These are phyloP conservation scores for Macheiramphus alcinus DNA, from an alignment of 2,113 vertebrate species.

Conservation along the genomic window DNA sequence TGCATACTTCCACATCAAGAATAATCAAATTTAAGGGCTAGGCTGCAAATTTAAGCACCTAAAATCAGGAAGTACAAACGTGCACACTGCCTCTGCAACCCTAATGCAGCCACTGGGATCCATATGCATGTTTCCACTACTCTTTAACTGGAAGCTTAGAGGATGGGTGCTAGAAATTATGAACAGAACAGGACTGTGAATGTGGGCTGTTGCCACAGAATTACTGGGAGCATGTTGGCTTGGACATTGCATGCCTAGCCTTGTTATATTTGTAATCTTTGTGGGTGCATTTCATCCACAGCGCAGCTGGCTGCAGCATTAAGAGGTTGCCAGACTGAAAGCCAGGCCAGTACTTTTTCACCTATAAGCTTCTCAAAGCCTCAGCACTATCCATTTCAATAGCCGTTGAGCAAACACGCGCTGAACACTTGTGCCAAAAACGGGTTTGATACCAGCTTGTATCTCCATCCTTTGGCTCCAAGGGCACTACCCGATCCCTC, in stretches of 20 bases:
- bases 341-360: not conserved
- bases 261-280: not conserved
- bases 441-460: not conserved
- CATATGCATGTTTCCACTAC: not conserved
- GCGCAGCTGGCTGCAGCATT: not conserved
- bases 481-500: not conserved
- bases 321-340: not conserved
- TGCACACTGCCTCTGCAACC: not conserved
- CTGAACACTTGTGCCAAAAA: not conserved
- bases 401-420: accelerated
- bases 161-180: not conserved
- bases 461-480: not conserved
- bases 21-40: not conserved
- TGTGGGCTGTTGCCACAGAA: not conserved
- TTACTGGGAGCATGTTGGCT: accelerated
- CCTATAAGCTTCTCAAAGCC: not conserved
- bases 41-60: not conserved
- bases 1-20: not conserved
- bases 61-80: not conserved
- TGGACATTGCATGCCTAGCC: not conserved
- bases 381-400: not conserved
- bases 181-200: not conserved
- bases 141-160: not conserved
- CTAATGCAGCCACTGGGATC: not conserved
- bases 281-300: not conserved